Conservation (phyloP, 2,113 vertebrate species). For the Anthoscopus minutus region DNA sequence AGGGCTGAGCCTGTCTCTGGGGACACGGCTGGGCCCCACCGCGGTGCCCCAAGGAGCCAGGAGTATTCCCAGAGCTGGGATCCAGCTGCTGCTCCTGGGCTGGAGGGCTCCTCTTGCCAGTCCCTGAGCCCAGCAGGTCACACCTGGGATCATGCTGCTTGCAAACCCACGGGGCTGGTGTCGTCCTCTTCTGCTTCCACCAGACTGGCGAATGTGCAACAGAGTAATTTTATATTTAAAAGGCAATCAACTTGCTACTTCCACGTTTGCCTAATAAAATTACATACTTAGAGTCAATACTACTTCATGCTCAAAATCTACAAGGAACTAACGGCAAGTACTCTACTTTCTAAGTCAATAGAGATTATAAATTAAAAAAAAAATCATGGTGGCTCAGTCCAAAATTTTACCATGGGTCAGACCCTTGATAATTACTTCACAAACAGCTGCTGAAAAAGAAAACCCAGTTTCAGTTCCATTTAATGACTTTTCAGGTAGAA, state of each 20-base stretch:
- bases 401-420: background rate
- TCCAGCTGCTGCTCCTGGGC: background rate
- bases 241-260: constrained; percentile 35
- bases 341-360: constrained; percentile 46
- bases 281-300: constrained; percentile 49
- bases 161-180: background rate
- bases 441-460: constrained; percentile 36
- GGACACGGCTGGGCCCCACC: background rate
- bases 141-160: background rate
- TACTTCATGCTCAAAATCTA: constrained; percentile 54
- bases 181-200: background rate
- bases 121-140: background rate
- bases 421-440: background rate
- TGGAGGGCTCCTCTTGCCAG: background rate
- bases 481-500: constrained; percentile 25
- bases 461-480: constrained; percentile 21
- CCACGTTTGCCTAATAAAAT: constrained; percentile 40
- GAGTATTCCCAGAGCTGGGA: accelerated
- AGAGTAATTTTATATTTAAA: background rate
- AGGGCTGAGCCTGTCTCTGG: background rate
- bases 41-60: background rate
- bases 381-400: background rate
- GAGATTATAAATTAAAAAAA: background rate
- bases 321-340: constrained; percentile 43
- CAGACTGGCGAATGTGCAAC: background rate